Conservation (phyloP, 2,888 invertebrate species). For the Anthrax anthrax region DNA sequence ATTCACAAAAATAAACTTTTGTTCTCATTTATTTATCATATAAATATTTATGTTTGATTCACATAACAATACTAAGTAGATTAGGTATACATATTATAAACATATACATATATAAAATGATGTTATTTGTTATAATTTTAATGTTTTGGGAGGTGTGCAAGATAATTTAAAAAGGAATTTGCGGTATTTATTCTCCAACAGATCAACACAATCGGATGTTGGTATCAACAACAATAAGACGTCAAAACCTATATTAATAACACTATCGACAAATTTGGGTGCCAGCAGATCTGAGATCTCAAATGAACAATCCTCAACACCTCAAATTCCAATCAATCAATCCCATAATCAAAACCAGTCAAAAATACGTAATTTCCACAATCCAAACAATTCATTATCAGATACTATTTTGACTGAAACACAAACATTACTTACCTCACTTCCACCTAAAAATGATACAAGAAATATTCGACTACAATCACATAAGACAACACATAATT, state of each 20-base stretch:
- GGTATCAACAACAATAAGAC: slow-evolving; percentile 23
- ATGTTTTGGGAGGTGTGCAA: neutral
- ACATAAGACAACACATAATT: slow-evolving; percentile 9
- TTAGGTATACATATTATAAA: too few species aligned
- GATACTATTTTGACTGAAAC: neutral
- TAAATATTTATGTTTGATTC: too few species aligned
- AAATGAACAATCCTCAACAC: slow-evolving; percentile 2
- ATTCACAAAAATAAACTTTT: too few species aligned
- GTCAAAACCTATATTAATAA: slow-evolving; percentile 20
- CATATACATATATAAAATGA: too few species aligned
- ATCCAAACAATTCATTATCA: too few species aligned
- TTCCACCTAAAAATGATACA: neutral
- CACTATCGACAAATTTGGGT: slow-evolving; percentile 27
- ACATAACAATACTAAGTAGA: too few species aligned
- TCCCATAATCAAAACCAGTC: neutral
- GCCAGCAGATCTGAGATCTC: slow-evolving; percentile 25
- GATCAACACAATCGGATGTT: slow-evolving; percentile 17
- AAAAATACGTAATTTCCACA: too few species aligned
- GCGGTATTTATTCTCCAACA: slow-evolving; percentile 15
- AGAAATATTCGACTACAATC: neutral
- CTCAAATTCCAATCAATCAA: neutral
- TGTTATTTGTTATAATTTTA: too few species aligned
- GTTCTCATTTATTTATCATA: too few species aligned
- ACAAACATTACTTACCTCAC: slow-evolving; percentile 1
- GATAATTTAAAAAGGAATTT: neutral